These are phyloP conservation scores for Stenodera caucasica DNA, from an alignment of 2,888 invertebrate genomes.

Conservation along the genomic window DNA sequence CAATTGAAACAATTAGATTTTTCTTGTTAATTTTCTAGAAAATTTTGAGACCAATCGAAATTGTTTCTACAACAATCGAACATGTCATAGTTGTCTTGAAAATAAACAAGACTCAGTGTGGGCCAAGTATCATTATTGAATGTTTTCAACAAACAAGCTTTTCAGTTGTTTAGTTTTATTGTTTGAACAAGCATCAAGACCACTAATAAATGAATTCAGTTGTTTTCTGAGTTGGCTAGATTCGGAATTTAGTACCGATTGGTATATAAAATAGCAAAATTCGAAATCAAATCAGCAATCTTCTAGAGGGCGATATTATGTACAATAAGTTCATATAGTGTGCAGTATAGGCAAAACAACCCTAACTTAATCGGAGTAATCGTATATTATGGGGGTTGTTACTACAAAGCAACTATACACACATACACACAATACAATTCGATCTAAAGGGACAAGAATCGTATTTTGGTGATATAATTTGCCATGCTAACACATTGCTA, in stretches of 20 bases:
- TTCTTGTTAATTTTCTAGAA: no score
- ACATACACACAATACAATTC: conserved; percentile 38
- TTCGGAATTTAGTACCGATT: no score
- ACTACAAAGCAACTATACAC: conserved; percentile 42
- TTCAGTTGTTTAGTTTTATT: not conserved
- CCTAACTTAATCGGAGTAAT: conserved; percentile 54
- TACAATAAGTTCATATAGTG: conserved; percentile 33
- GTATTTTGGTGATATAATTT: conserved; percentile 40
- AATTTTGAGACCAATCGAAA: not conserved
- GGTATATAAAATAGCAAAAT: not conserved
- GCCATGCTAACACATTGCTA: conserved; percentile 35
- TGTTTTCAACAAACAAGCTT: conserved; percentile 4
- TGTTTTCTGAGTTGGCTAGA: no score
- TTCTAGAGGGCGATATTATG: not conserved
- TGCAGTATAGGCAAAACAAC: conserved; percentile 44
- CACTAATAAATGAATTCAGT: not conserved
- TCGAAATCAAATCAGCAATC: conserved; percentile 5
- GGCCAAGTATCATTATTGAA: conserved; percentile 5
- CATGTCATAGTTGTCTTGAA: not conserved
- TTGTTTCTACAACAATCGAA: not conserved
- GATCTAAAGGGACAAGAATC: conserved; percentile 41
- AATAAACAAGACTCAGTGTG: not conserved
- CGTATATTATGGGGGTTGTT: conserved; percentile 51
- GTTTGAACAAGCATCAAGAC: not conserved
- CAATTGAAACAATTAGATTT: not conserved